Conservation (phyloP, 2,797 vertebrate species). For the Aplochiton taeniatus region DNA sequence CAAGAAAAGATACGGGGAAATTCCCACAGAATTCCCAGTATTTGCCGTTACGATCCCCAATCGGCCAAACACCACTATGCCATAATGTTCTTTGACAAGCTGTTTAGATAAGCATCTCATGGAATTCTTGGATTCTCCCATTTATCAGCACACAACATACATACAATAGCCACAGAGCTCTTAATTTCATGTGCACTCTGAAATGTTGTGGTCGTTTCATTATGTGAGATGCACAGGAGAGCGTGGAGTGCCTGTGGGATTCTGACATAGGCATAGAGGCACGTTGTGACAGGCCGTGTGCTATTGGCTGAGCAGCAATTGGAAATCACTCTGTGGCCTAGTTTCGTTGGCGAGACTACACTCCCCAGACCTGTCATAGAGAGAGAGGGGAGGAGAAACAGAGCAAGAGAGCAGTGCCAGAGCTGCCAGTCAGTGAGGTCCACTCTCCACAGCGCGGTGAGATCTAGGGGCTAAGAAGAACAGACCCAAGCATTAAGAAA, state of each 20-base stretch:
- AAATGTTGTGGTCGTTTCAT: slow-evolving; percentile 9
- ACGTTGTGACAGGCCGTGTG: slow-evolving; percentile 51
- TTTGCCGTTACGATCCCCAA: background rate
- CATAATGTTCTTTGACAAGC: too few relatives aligned
- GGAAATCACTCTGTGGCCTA: slow-evolving; percentile 67
- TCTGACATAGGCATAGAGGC: slow-evolving; percentile 49
- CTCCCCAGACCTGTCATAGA: slow-evolving; percentile 49
- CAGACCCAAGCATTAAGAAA: slow-evolving; percentile 64
- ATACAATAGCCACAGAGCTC: too few relatives aligned
- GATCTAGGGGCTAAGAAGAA: slow-evolving; percentile 61
- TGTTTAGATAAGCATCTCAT: too few relatives aligned
- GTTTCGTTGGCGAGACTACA: slow-evolving; percentile 57
- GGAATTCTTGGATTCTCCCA: too few relatives aligned
- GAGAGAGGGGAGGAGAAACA: slow-evolving; percentile 30
- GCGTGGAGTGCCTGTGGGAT: slow-evolving; percentile 24
- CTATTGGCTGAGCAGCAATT: slow-evolving; percentile 59
- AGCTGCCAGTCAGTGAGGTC: slow-evolving; percentile 23
- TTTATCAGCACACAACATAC: too few relatives aligned
- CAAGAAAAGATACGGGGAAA: slow-evolving; percentile 6
- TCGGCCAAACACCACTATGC: too few relatives aligned
- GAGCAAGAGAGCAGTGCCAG: slow-evolving; percentile 13
- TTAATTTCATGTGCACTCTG: too few relatives aligned
- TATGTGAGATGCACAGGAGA: slow-evolving; percentile 20
- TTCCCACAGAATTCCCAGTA: background rate
- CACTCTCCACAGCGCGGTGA: slow-evolving; percentile 50